These are phyloP conservation scores for Psittacula derbiana DNA, from an alignment of 2,797 vertebrate species.

Conservation along the genomic window DNA sequence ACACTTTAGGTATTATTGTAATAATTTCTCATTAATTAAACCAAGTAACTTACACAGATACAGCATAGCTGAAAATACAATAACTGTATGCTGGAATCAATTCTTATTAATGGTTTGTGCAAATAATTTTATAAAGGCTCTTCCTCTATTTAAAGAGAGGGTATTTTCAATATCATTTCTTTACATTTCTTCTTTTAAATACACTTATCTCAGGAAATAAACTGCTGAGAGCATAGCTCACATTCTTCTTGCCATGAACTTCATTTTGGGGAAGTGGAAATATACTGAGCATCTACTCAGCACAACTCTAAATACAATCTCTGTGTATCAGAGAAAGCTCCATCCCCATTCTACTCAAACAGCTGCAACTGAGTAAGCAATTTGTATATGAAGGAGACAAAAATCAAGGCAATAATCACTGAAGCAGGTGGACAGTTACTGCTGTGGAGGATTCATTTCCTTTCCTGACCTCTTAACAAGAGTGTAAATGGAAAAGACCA, in stretches of 20 bases:
- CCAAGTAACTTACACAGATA: not conserved
- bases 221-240: not conserved
- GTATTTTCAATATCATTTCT: not conserved
- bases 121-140: not conserved
- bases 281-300: not conserved
- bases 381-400: not conserved
- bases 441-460: not conserved
- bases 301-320: not conserved
- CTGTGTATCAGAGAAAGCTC: not conserved
- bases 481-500: not conserved
- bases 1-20: not conserved
- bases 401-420: not conserved
- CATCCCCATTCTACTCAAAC: not conserved
- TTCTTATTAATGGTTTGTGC: not conserved
- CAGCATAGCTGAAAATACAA: not conserved
- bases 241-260: not conserved
- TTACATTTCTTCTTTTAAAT: not conserved
- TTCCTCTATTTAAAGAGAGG: not conserved
- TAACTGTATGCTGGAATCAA: not conserved
- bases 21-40: not conserved
- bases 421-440: not conserved
- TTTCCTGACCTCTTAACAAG: not conserved
- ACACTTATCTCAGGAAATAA: not conserved
- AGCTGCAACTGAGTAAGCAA: constrained; percentile 20
- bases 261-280: not conserved